These are phyloP conservation scores for Tiphia femorata DNA, from an alignment of 2,888 invertebrate species.

Conservation along the genomic window DNA sequence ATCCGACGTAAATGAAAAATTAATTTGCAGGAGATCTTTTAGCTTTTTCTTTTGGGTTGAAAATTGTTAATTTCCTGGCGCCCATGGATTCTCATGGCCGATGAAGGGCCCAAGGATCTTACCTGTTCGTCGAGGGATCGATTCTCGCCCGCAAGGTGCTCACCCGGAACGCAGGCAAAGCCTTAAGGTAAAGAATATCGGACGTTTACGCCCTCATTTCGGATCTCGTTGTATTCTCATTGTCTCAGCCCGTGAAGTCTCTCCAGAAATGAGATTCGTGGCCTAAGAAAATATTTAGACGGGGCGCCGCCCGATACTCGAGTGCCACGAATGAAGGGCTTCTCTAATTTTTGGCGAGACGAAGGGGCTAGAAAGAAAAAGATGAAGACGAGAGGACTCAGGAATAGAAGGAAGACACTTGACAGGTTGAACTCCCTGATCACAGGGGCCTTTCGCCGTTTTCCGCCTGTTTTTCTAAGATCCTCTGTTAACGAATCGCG, in stretches of 20 bases:
- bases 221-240: too few species aligned
- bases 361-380: neutral
- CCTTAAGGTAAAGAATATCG: conserved; percentile 42
- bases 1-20: too few species aligned
- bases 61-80: too few species aligned
- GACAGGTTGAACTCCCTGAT: too few species aligned
- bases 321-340: neutral
- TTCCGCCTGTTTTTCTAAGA: conserved; percentile 30
- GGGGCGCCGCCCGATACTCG: conserved; percentile 17
- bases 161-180: conserved; percentile 10
- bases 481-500: conserved; percentile 7
- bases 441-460: conserved; percentile 8
- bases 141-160: conserved; percentile 3
- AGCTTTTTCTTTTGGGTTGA: neutral
- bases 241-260: conserved; percentile 38
- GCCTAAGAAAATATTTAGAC: conserved; percentile 56
- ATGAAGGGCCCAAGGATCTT: too few species aligned
- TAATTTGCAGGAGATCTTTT: too few species aligned
- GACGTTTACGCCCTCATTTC: conserved; percentile 36
- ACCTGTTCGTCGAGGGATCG: too few species aligned
- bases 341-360: neutral
- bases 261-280: conserved; percentile 1
- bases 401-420: conserved; percentile 22
- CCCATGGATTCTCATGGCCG: too few species aligned
- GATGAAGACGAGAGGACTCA: conserved; percentile 22